phyloP scores from a whole-genome alignment of 2,113 vertebrate genomes.

The Acanthisitta chloris region DNA sequence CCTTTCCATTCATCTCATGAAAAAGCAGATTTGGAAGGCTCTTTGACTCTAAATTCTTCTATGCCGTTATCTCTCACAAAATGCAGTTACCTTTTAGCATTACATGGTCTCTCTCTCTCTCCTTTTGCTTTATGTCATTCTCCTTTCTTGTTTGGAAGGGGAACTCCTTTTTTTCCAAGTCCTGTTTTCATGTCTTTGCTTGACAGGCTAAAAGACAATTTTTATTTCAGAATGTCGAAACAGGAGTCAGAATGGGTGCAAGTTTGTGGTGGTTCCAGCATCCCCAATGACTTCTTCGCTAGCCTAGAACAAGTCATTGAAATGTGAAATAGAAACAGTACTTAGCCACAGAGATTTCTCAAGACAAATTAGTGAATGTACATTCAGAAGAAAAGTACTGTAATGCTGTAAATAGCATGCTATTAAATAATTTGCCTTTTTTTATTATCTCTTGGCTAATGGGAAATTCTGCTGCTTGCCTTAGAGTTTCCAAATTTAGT shows the following conservation, averaged over 20 bases:
- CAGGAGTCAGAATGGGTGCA: background rate
- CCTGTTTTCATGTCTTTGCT: background rate
- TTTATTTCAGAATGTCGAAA: background rate
- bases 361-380: conserved; percentile 7
- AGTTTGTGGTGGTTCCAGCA: background rate
- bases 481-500: background rate
- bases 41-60: background rate
- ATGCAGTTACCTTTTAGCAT: background rate
- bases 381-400: background rate
- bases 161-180: background rate
- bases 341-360: background rate
- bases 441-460: background rate
- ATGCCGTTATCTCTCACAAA: background rate
- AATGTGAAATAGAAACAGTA: background rate
- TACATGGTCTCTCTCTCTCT: background rate
- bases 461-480: background rate
- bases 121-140: background rate
- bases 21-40: background rate
- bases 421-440: background rate
- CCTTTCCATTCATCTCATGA: background rate
- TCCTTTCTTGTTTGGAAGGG: background rate
- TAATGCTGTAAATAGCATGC: conserved; percentile 21
- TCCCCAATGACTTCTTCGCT: background rate
- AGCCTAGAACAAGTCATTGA: background rate
- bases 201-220: background rate